Percentiles rank a stretch among this genome's conserved stretches.
phyloP scores from a whole-genome alignment of 2,797 vertebrate species.

The Chrosomus eos region DNA sequence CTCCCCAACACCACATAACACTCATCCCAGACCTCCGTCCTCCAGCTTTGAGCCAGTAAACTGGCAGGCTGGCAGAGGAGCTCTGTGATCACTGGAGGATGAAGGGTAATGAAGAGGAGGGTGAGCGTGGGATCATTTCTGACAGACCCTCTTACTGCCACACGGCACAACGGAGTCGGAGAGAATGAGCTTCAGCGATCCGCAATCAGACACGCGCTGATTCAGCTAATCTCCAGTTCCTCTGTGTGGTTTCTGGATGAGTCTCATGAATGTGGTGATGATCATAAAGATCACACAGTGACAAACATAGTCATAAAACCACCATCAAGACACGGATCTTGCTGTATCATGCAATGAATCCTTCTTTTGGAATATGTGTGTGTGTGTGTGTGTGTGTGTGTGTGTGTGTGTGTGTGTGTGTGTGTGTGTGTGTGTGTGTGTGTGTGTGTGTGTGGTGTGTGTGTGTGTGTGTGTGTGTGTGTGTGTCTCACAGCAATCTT shows the following conservation, averaged over 20 bases:
- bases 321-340: slow-evolving; percentile 1
- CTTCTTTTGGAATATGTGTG: not conserved
- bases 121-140: slow-evolving; percentile 33
- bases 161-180: not conserved
- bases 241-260: slow-evolving; percentile 27
- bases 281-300: slow-evolving; percentile 36
- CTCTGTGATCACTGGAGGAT: slow-evolving; percentile 28
- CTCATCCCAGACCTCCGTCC: not conserved
- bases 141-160: not conserved
- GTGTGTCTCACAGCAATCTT: not conserved
- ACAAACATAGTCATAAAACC: slow-evolving; percentile 36
- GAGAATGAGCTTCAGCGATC: not conserved
- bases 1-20: not conserved
- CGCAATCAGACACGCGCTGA: slow-evolving; percentile 44
- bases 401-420: too few species aligned
- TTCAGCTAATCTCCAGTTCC: slow-evolving; percentile 37
- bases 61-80: not conserved
- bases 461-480: not conserved
- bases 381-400: not conserved
- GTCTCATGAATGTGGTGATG: slow-evolving; percentile 14
- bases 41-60: not conserved
- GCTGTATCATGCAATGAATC: slow-evolving; percentile 16
- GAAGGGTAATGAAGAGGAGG: slow-evolving; percentile 35
- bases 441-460: too few species aligned
- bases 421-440: not conserved